These are phyloP conservation scores for Cyanocitta stelleri DNA, from an alignment of 2,113 vertebrate species.

Conservation along the genomic window DNA sequence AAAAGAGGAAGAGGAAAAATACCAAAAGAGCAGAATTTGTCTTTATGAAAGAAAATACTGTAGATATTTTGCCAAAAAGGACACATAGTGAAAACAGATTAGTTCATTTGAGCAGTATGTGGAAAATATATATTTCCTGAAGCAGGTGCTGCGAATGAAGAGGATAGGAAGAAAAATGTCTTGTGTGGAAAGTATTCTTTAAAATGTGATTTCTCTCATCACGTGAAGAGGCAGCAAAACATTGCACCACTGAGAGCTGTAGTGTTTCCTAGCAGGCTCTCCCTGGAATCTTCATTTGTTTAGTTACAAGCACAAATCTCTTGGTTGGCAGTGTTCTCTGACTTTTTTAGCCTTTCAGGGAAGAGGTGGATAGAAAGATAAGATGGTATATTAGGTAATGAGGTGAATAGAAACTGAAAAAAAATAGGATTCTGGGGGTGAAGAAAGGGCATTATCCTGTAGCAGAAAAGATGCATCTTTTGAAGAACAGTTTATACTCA, in stretches of 20 bases:
- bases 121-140: constrained; percentile 77
- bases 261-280: constrained; percentile 47
- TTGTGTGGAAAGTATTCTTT: constrained; percentile 68
- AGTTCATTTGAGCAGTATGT: constrained; percentile 77
- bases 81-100: constrained; percentile 82
- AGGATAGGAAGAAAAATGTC: constrained; percentile 76
- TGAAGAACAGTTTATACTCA: neutral
- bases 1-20: constrained; percentile 31
- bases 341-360: constrained; percentile 3
- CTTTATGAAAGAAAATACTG: constrained; percentile 78
- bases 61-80: constrained; percentile 78
- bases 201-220: constrained; percentile 76
- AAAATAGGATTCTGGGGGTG: neutral
- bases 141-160: constrained; percentile 75
- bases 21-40: constrained; percentile 71
- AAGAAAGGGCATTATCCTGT: neutral
- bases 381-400: constrained; percentile 39
- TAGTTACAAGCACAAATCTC: neutral
- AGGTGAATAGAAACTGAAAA: neutral
- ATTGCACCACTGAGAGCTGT: constrained; percentile 49
- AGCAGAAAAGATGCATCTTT: neutral
- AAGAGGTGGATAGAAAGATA: constrained; percentile 29
- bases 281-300: constrained; percentile 16
- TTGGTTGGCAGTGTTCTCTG: neutral
- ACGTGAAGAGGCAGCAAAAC: constrained; percentile 67